Conservation (phyloP, 1,140 invertebrate species). For the Dendroctonus ponderosae region DNA sequence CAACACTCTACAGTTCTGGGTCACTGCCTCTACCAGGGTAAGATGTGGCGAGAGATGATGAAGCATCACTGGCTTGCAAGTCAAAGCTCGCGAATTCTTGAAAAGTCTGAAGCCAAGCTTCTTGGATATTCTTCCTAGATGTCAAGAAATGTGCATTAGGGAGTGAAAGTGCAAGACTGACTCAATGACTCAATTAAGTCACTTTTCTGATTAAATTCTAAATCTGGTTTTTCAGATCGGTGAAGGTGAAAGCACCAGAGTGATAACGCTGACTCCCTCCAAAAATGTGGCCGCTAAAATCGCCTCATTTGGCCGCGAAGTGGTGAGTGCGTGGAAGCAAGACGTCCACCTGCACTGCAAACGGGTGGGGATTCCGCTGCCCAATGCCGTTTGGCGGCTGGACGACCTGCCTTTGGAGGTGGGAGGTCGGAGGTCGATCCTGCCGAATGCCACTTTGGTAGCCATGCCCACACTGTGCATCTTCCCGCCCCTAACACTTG, state of each 20-base stretch:
- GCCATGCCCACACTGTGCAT: neutral
- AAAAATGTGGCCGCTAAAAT: conserved; percentile 79
- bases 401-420: conserved; percentile 68
- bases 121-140: too few species aligned
- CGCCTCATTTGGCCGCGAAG: conserved; percentile 74
- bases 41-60: conserved; percentile 7
- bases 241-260: conserved; percentile 74
- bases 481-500: conserved; percentile 42
- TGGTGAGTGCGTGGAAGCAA: conserved; percentile 82
- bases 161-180: neutral
- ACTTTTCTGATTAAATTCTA: neutral
- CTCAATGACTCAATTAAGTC: too few species aligned
- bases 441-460: conserved; percentile 64
- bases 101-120: neutral
- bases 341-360: conserved; percentile 76
- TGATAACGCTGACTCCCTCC: conserved; percentile 73
- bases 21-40: conserved; percentile 70
- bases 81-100: neutral
- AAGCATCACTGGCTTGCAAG: neutral
- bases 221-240: conserved; percentile 57
- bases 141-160: too few species aligned
- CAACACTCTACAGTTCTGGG: conserved; percentile 77
- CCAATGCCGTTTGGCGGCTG: conserved; percentile 72
- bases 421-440: conserved; percentile 63
- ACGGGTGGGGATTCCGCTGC: conserved; percentile 74